These are phyloP conservation scores for Micropoecilia bifurca DNA, from an alignment of 2,797 vertebrate species.

Conservation along the genomic window DNA sequence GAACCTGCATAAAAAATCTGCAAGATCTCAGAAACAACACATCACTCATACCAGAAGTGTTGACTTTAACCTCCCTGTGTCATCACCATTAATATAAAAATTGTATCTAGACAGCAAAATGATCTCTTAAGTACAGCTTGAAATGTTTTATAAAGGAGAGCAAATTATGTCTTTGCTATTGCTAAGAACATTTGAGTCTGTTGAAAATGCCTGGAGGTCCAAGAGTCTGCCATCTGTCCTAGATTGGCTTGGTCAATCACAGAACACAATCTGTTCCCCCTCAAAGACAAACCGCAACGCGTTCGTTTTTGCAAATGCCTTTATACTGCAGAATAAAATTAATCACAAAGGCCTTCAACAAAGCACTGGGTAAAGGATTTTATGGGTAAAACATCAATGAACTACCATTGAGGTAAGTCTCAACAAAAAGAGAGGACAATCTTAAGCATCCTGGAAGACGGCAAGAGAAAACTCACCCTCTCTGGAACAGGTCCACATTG, in stretches of 20 bases:
- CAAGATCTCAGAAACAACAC: not conserved
- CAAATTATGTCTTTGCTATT: slow-evolving; percentile 2
- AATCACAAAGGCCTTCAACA: slow-evolving; percentile 14
- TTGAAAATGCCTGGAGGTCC: slow-evolving; percentile 3
- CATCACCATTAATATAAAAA: not conserved
- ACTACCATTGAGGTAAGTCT: not conserved
- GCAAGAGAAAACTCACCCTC: slow-evolving; percentile 86
- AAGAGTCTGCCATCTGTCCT: slow-evolving; percentile 15
- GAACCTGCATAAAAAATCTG: not conserved
- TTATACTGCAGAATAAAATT: slow-evolving; percentile 1
- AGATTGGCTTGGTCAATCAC: slow-evolving; percentile 6
- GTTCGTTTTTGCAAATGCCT: not conserved
- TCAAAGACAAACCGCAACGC: slow-evolving; percentile 5
- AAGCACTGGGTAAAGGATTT: not conserved
- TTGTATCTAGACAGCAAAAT: not conserved
- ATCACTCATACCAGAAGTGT: not conserved
- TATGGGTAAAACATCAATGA: not conserved
- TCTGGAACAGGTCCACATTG: slow-evolving; percentile 99
- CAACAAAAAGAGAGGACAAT: not conserved
- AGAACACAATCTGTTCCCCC: slow-evolving; percentile 7
- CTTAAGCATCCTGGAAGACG: not conserved
- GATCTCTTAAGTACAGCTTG: not conserved
- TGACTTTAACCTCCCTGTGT: not conserved
- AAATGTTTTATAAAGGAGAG: not conserved
- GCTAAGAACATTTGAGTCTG: not conserved